These are phyloP conservation scores for Standfussiana lucernea DNA, from an alignment of 2,888 invertebrate genomes.

Conservation along the genomic window DNA sequence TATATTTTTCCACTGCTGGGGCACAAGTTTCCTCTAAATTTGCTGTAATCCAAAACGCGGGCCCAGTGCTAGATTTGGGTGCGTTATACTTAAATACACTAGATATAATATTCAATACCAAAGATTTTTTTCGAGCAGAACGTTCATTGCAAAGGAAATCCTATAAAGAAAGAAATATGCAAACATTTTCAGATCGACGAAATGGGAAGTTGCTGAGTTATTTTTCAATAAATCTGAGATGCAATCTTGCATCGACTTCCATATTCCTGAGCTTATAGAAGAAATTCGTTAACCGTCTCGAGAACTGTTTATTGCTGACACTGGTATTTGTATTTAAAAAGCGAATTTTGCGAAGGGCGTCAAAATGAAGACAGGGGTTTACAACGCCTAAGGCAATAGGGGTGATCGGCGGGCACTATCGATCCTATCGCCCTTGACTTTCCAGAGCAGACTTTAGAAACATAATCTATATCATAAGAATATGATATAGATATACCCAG, in stretches of 20 bases:
- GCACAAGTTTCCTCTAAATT: not conserved
- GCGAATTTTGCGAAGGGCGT: constrained; percentile 37
- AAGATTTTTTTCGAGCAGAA: not conserved
- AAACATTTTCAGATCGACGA: not conserved
- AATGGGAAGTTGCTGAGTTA: constrained; percentile 5
- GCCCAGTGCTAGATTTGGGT: not conserved
- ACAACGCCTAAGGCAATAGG: constrained; percentile 42
- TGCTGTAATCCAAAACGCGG: not conserved
- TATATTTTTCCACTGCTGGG: not conserved
- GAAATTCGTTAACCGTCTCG: not conserved
- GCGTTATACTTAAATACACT: too few species aligned
- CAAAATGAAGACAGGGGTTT: constrained; percentile 47
- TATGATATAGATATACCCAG: constrained; percentile 19
- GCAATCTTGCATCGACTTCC: constrained; percentile 8
- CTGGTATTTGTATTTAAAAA: constrained; percentile 19
- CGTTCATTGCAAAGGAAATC: not conserved
- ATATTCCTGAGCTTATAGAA: constrained; percentile 3
- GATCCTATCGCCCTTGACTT: constrained; percentile 52
- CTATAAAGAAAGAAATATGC: not conserved
- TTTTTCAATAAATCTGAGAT: constrained; percentile 13
- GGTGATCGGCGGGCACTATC: constrained; percentile 40
- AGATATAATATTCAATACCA: too few species aligned
- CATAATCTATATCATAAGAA: too few species aligned
- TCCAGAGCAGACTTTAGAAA: constrained; percentile 35
- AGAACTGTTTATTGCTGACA: constrained; percentile 18